These are phyloP conservation scores for Brevimyrus niger DNA, from an alignment of 2,113 vertebrate species.

Conservation along the genomic window DNA sequence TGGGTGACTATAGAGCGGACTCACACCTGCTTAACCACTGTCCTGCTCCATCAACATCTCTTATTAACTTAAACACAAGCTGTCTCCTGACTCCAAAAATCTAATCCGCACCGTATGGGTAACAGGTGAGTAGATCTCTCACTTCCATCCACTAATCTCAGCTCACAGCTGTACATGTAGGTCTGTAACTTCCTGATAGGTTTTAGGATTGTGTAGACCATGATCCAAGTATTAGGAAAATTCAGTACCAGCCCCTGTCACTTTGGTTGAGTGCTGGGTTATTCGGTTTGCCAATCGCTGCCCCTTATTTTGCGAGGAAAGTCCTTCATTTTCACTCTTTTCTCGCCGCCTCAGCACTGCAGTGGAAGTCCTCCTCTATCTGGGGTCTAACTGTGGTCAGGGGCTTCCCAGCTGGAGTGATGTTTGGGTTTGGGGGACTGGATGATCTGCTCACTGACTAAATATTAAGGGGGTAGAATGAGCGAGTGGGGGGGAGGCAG, in stretches of 20 bases:
- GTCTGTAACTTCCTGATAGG: not conserved
- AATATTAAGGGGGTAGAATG: slow-evolving; percentile 27
- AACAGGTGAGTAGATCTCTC: not conserved
- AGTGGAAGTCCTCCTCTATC: too few species aligned
- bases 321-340: not conserved
- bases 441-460: slow-evolving; percentile 44
- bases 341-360: not conserved
- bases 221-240: not conserved
- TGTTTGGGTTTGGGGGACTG: slow-evolving; percentile 28
- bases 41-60: not conserved
- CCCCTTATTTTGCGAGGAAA: not conserved
- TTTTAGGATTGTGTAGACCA: not conserved
- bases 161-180: not conserved
- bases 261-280: not conserved
- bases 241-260: not conserved
- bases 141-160: not conserved
- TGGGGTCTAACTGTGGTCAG: slow-evolving; percentile 7
- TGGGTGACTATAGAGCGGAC: not conserved
- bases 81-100: not conserved
- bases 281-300: not conserved
- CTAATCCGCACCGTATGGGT: not conserved
- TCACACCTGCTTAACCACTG: not conserved
- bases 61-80: not conserved
- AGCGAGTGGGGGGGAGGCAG: not conserved
- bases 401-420: slow-evolving; percentile 20